phyloP scores from a whole-genome alignment of 2,797 vertebrate species.

The Pipistrellus pygmaeus region DNA sequence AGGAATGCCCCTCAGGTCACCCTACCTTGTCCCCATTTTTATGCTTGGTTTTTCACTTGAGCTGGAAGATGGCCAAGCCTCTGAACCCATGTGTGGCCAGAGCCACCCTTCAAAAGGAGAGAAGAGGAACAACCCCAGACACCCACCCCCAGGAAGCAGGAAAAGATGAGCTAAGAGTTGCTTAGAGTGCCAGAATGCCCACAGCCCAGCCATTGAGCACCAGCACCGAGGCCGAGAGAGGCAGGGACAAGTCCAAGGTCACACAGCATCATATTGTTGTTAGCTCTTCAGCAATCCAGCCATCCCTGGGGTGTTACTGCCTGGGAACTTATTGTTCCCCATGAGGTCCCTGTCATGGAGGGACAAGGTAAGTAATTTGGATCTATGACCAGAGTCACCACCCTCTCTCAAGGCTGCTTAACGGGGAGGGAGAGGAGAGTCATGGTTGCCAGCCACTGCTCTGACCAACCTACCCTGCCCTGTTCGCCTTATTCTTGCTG shows the following conservation, averaged over 20 bases:
- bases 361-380: constrained; percentile 27
- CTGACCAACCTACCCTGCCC: neutral
- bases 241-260: constrained; percentile 51
- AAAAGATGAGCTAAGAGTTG: neutral
- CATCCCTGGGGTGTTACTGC: neutral
- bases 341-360: neutral
- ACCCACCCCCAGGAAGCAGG: neutral
- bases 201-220: neutral
- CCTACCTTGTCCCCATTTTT: neutral
- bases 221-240: neutral
- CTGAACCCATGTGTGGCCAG: neutral
- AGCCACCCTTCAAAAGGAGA: neutral
- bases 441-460: neutral
- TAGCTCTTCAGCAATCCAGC: neutral
- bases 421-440: neutral
- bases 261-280: neutral
- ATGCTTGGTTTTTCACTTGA: neutral
- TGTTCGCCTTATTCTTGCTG: neutral
- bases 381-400: constrained; percentile 46
- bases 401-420: neutral
- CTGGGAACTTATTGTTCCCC: neutral
- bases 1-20: neutral
- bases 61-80: neutral
- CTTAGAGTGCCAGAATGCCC: neutral
- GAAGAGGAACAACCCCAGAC: neutral